A percentile compares a stretch with the other conserved stretches of the same genome.
Evolutionary conservation across 2,113 vertebrate genomes (phyloP).

Genomic region (Paedocypris sp.): DNA sequence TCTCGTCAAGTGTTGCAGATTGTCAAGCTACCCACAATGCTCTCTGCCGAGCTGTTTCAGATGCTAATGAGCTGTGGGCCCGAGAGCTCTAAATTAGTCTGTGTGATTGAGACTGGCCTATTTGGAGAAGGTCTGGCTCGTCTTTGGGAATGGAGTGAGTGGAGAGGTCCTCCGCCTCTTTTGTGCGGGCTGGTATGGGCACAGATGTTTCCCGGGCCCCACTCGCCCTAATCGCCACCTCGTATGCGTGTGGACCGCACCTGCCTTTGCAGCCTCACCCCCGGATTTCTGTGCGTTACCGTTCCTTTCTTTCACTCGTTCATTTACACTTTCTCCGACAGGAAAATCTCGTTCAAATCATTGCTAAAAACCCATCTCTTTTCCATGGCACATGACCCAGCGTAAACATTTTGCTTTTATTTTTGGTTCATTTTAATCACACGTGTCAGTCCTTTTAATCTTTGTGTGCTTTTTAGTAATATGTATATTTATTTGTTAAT

Average conservation of each 20-base stretch:
- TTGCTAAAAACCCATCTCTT: too few species aligned
- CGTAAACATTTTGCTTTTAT: too few species aligned
- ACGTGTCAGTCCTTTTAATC: too few species aligned
- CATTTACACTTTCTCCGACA: slow-evolving; percentile 26
- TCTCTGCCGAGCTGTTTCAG: slow-evolving; percentile 55
- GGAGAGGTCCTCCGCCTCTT: slow-evolving; percentile 32
- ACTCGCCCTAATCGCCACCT: slow-evolving; percentile 64
- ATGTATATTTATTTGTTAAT: too few species aligned
- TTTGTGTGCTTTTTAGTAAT: too few species aligned
- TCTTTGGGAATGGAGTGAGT: slow-evolving; percentile 46
- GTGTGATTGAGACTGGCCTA: slow-evolving; percentile 58
- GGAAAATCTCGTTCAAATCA: too few species aligned
- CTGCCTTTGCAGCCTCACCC: slow-evolving; percentile 50
- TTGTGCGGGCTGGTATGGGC: slow-evolving; percentile 64
- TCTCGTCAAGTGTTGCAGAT: slow-evolving; percentile 39
- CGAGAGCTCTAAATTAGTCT: slow-evolving; percentile 65
- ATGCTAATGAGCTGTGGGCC: slow-evolving; percentile 58
- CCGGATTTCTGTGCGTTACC: neutral
- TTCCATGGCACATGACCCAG: too few species aligned
- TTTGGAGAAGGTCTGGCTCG: slow-evolving; percentile 57
- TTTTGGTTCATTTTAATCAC: too few species aligned
- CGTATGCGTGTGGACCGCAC: slow-evolving; percentile 61
- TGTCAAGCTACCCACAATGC: slow-evolving; percentile 43
- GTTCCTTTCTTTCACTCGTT: slow-evolving; percentile 15
- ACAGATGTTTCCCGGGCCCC: slow-evolving; percentile 67